Conservation (phyloP, 2,113 vertebrate species). For the Pelvicachromis taeniatus region DNA sequence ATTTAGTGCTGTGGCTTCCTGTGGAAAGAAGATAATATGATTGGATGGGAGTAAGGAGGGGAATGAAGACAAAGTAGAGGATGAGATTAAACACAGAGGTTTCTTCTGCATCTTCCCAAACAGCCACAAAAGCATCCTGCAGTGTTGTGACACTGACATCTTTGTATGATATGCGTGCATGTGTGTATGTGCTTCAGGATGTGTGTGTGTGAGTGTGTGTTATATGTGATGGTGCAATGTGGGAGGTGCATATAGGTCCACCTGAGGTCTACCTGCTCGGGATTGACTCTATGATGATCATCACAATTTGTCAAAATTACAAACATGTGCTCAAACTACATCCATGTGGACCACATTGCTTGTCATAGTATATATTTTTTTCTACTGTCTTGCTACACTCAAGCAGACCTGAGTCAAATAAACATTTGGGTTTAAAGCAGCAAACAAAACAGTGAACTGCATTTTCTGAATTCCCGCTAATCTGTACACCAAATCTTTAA, state of each 20-base stretch:
- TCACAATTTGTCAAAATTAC: slow-evolving; percentile 5
- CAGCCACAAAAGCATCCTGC: background rate
- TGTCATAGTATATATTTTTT: background rate
- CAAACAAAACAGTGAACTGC: background rate
- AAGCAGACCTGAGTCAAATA: slow-evolving; percentile 63
- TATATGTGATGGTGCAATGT: background rate
- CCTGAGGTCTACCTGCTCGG: slow-evolving; percentile 47
- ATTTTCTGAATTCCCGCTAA: background rate
- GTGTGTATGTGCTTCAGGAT: background rate
- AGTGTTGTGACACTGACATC: slow-evolving; percentile 20
- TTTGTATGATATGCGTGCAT: background rate
- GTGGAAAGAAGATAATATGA: background rate
- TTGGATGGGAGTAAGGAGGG: background rate
- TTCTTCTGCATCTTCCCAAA: slow-evolving; percentile 12
- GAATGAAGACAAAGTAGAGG: background rate
- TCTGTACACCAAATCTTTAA: background rate
- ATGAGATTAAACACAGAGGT: slow-evolving; percentile 2
- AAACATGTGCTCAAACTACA: slow-evolving; percentile 5
- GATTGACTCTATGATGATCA: background rate
- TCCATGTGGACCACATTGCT: slow-evolving; percentile 2
- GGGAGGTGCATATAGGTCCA: slow-evolving; percentile 28
- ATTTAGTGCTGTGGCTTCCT: slow-evolving; percentile 18
- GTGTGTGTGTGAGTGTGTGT: background rate
- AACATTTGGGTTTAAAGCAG: background rate
- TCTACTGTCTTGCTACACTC: slow-evolving; percentile 44